Evolutionary conservation across 1,140 invertebrate species (phyloP).

Genomic region (Neodiprion virginianus): DNA sequence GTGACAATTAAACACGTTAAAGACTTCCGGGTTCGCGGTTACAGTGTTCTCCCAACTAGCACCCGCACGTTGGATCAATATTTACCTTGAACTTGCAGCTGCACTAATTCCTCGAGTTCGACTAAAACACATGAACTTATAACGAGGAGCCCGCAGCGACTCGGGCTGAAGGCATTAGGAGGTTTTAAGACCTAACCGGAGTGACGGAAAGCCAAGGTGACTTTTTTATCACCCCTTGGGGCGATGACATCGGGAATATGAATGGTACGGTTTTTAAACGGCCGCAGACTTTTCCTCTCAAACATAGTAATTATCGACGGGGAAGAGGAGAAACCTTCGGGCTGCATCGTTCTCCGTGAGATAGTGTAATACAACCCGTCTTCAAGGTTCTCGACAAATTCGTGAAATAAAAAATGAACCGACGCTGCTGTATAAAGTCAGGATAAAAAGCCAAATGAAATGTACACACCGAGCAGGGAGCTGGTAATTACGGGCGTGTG

Average conservation of each 20-base stretch:
- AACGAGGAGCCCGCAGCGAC: no score
- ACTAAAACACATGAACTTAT: neutral
- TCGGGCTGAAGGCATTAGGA: no score
- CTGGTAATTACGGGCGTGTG: neutral
- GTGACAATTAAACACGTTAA: neutral
- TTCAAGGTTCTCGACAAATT: neutral
- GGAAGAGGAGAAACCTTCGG: neutral
- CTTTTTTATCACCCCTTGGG: no score
- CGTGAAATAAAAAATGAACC: neutral
- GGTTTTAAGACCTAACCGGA: no score
- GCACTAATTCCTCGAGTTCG: neutral
- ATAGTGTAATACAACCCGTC: no score
- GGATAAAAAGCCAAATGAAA: neutral
- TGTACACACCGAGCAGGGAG: neutral
- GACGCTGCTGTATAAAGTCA: no score
- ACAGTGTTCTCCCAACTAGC: neutral
- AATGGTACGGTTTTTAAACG: no score
- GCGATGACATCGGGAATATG: no score
- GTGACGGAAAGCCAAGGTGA: no score
- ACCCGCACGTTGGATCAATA: neutral
- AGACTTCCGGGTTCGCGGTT: neutral
- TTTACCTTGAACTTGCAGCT: slow-evolving; percentile 5
- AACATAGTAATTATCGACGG: no score
- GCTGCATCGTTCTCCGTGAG: neutral
- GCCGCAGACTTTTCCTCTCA: no score